phyloP scores from a whole-genome alignment of 2,888 invertebrate species.

The Volucella bombylans region DNA sequence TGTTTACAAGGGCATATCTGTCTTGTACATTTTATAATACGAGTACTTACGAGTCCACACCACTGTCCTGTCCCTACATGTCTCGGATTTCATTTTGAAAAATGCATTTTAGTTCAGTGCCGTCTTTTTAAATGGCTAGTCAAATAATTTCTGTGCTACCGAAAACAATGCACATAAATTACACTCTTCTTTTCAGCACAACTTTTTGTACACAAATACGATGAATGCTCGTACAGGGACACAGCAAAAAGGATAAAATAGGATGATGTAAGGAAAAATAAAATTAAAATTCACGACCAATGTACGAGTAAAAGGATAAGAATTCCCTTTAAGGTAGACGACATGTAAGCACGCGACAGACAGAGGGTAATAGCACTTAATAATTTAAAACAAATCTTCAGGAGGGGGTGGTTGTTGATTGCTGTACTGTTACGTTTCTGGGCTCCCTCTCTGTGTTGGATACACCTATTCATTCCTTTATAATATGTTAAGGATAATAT shows the following conservation, averaged over 20 bases:
- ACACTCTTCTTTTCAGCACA: constrained; percentile 60
- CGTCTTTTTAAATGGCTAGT: constrained; percentile 61
- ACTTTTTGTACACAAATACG: constrained; percentile 9
- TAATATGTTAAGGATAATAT: constrained; percentile 68
- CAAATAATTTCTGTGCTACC: constrained; percentile 71
- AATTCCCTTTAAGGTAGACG: constrained; percentile 61
- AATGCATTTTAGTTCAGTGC: constrained; percentile 59
- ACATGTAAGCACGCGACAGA: constrained; percentile 73
- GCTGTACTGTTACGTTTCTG: constrained; percentile 1
- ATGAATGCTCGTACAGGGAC: background rate
- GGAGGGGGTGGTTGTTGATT: constrained; percentile 40
- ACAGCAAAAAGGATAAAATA: background rate
- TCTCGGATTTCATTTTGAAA: constrained; percentile 68
- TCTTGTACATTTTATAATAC: too few relatives aligned
- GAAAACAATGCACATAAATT: constrained; percentile 67
- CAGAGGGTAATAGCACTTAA: constrained; percentile 74
- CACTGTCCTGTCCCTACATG: constrained; percentile 36
- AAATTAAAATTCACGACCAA: constrained; percentile 61
- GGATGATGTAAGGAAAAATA: background rate
- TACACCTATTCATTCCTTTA: constrained; percentile 59
- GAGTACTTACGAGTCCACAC: constrained; percentile 9
- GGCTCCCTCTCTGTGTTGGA: constrained; percentile 26
- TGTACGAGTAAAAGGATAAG: constrained; percentile 59
- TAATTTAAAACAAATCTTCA: constrained; percentile 72
- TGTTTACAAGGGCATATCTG: constrained; percentile 5